Evolutionary conservation across 1,140 invertebrate genomes (phyloP).

Genomic region (Papilio machaon): DNA sequence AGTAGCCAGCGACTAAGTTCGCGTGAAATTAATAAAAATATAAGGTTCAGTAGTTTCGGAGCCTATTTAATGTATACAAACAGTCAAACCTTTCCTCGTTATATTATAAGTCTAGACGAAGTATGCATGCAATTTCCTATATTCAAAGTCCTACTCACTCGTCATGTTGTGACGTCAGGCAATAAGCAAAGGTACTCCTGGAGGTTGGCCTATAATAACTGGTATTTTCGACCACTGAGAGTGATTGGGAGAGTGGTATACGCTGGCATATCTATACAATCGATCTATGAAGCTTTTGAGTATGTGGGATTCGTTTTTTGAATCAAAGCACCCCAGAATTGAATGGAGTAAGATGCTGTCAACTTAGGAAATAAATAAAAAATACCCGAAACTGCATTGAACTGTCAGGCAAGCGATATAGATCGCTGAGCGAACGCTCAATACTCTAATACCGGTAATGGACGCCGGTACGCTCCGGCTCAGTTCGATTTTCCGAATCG

Average conservation of each 20-base stretch:
- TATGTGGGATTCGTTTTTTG: neutral
- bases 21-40: too few relatives aligned
- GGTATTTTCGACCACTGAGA: neutral
- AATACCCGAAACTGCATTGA: slow-evolving; percentile 28
- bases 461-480: slow-evolving; percentile 60
- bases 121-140: too few relatives aligned
- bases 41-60: too few relatives aligned
- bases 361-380: slow-evolving; percentile 15
- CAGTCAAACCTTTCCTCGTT: too few relatives aligned
- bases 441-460: slow-evolving; percentile 77
- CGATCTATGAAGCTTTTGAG: neutral
- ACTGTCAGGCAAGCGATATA: slow-evolving; percentile 1
- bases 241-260: neutral
- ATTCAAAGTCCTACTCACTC: too few relatives aligned
- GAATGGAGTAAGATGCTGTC: slow-evolving; percentile 23
- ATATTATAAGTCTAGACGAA: too few relatives aligned
- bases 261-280: neutral
- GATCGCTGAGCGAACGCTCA: slow-evolving; percentile 55
- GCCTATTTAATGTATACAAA: too few relatives aligned
- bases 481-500: slow-evolving; percentile 74
- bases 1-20: neutral
- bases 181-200: too few relatives aligned
- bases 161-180: too few relatives aligned
- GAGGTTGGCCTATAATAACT: too few relatives aligned
- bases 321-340: neutral